Evolutionary conservation across 1,140 invertebrate species (phyloP), one percentile per base, ranked within the genome.

Genomic region (Eufriesea mexicana): DNA sequence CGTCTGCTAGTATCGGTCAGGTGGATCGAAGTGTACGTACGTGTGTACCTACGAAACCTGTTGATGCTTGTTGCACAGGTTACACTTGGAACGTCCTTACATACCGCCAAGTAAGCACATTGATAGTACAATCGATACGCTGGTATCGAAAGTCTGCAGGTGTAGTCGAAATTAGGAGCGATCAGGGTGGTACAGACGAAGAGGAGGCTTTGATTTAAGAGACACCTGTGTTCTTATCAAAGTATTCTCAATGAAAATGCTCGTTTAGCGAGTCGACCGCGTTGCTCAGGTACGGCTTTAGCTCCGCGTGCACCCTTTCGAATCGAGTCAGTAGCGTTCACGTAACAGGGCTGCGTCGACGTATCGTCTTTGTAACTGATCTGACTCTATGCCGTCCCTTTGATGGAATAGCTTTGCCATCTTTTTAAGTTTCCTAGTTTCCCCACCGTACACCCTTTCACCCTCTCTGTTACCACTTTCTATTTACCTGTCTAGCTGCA

Each of bases 391-490:
- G n/a, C 42, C 49, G 49, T 66, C 45, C 35, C 77, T 86, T 80
- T 86, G 83, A 67, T 68, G 83, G 72, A 85, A 85, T 47, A 47
- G 83, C 71, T 85, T 55, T 35, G 12, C 55, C 49, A n/a, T 67
- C 61, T 54, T 51, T 77, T 67, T 66, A 77, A 77, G 75, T 67
- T 77, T 79, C 76, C 62, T 70, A 67, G 54, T 70, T 79, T 79
- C 42, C 49, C 76, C 23, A 57, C 49, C 8, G 28, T 54, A 14
- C 35, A 73, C n/a, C 55, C 20, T 12, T 2, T 7, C 20, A 6
- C 35, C 20, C 16, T 18, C 7, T 14, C 7, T 20, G 2, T 23
- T 18, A n/a, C 28, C 55, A 35, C 47, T 84, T 71, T 57, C 75
- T 80, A 61, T 55, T 85, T 67, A 62, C 59, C 47, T 25, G 57